Evolutionary conservation across 2,888 invertebrate genomes (phyloP), one percentile per base, ranked within the genome.

Genomic region (Agonopterix arenella): DNA sequence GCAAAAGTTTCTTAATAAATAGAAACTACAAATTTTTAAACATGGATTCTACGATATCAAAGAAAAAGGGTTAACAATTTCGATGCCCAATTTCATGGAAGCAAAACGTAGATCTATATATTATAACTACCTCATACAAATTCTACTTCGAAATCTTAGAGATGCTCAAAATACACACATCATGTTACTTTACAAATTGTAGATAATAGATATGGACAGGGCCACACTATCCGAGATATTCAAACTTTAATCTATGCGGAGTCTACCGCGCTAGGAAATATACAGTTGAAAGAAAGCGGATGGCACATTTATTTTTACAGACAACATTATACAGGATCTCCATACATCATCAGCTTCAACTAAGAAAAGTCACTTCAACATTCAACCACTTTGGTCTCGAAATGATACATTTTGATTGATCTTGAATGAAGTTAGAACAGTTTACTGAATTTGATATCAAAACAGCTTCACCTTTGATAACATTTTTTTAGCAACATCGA

Each of bases 291-390:
- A 62, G 58, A 60, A 80, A 86, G 80, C 79, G 75, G 83, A 88
- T 88, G 88, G 88, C 86, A 88, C 86, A 84, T 78, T 76, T 63
- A 62, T 59, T 74, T 74, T 71, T 78, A 78, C 73, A 80, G 72
- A 73, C 65, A 69, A 69, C 64, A 66, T 59, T 64, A 62, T 69
- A 75, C 70, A 75, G 69, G 66, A 70, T 63, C 67, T 64, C 61
- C 68, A 70, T 74, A 66, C 66, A 71, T 63, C 66, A 69, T 66
- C 65, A 60, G 60, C 62, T 52, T 58, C 58, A 62, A 58, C 56
- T 62, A 56, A 62, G 64, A 62, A 61, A 66, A 52, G 52, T 55
- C 66, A 55, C 57, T 55, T 28, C 28, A 62, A 62, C 65, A 69
- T 56, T 57, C 66, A 59, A 69, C 64, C 68, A 69, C 70, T 66